A percentile compares a stretch with the other conserved stretches of the same genome.
These are phyloP conservation scores for Pipistrellus nathusii DNA, from an alignment of 2,797 vertebrate genomes.

Conservation along the genomic window DNA sequence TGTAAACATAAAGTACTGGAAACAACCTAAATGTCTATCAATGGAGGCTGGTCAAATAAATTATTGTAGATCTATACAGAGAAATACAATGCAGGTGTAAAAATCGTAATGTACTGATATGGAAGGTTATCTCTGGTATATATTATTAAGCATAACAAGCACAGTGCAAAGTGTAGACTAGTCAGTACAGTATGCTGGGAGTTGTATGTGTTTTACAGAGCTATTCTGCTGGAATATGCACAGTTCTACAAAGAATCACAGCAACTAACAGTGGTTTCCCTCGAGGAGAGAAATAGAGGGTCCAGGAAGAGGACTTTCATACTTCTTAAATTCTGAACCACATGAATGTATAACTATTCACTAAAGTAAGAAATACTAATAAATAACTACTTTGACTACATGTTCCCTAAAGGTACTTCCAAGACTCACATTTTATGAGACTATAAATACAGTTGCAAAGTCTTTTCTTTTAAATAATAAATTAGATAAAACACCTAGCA, in stretches of 20 bases:
- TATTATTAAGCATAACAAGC: background rate
- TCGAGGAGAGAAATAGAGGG: background rate
- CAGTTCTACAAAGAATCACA: background rate
- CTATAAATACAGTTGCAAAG: background rate
- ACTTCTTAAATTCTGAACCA: background rate
- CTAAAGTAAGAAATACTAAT: background rate
- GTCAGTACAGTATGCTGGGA: background rate
- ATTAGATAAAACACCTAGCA: background rate
- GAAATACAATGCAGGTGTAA: background rate
- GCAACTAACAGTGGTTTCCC: background rate
- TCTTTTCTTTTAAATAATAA: background rate
- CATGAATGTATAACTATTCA: background rate
- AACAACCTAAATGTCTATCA: background rate
- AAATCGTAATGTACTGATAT: background rate
- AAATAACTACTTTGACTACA: background rate
- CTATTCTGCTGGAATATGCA: background rate
- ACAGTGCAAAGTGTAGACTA: background rate
- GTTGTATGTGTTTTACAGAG: background rate
- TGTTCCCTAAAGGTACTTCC: background rate
- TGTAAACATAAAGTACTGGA: background rate
- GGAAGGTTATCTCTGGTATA: background rate
- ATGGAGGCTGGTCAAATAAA: background rate
- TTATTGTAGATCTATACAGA: background rate
- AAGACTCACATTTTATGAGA: background rate
- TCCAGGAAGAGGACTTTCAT: background rate